These are phyloP conservation scores for Aphaenogaster rudis DNA, from an alignment of 1,140 invertebrate species.

Conservation along the genomic window DNA sequence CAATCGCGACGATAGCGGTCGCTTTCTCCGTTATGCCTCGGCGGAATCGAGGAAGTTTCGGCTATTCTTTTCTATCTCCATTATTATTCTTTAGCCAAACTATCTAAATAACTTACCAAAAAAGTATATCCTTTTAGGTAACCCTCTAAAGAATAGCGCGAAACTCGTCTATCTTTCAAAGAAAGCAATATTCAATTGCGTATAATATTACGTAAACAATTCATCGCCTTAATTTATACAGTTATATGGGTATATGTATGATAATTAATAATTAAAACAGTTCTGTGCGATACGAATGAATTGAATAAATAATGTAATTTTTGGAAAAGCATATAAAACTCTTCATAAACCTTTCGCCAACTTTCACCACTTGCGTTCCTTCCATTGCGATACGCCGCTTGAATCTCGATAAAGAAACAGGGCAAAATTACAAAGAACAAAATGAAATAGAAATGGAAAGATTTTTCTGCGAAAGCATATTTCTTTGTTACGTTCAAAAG, in stretches of 20 bases:
- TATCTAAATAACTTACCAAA: constrained; percentile 19
- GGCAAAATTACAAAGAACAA: constrained; percentile 23
- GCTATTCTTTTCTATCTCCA: constrained; percentile 44
- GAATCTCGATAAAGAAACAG: constrained; percentile 38
- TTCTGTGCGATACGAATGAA: not conserved
- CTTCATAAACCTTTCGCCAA: constrained; percentile 25
- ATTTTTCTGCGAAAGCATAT: constrained; percentile 27
- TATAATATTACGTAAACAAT: constrained; percentile 17
- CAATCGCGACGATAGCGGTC: constrained; percentile 60
- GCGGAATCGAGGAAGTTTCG: constrained; percentile 75
- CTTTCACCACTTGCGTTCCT: constrained; percentile 48
- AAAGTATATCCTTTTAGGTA: constrained; percentile 10
- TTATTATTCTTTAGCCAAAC: constrained; percentile 55
- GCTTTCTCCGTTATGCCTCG: constrained; percentile 77
- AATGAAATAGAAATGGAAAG: constrained; percentile 14
- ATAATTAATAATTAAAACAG: constrained; percentile 1
- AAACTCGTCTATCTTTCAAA: not conserved
- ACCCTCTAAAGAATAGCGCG: not conserved
- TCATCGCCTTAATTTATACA: not conserved
- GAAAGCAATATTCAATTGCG: not conserved
- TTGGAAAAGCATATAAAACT: constrained; percentile 2
- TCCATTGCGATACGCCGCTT: constrained; percentile 29
- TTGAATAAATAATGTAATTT: constrained; percentile 22
- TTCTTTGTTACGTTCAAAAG: constrained; percentile 22
- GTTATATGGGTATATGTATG: not conserved